Base-by-base conservation (phyloP, 2,888 invertebrate genomes). In the Pomacea canaliculata region DNA sequence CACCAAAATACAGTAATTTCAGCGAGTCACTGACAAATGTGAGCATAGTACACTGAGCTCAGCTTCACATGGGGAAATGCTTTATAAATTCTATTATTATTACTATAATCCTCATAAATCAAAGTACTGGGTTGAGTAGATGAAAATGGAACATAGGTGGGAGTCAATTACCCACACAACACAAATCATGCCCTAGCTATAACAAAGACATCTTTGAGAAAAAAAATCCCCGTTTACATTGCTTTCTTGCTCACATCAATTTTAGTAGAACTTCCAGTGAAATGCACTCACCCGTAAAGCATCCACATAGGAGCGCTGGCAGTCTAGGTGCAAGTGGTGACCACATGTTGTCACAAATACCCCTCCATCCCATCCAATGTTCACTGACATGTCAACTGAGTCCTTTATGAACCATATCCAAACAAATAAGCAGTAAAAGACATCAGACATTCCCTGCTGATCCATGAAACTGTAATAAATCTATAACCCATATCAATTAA, bases 281-380 rank as follows among this genome's bases (percentile, higher is more conserved):
- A 37, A 37, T 37, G 37, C 10, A 81, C 85, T 83, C 78, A 91
- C 92, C 85, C 94, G 93, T 80, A 98, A 93, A 59, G 97, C 95
- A 86, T 94, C 94, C 85, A 97, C 93, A 92, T 99, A 99, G 0
- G 96, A 94, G 89, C 95, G 95, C 87, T 97, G 94, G 91, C 99
- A 99, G 89, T 96, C 95, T 86, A 98, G 93, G 92, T 99, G 99
- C 78, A 99, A 93, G 91, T 97, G 96, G 92, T 99, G 99, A 0
- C 99, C 98, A 92, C 99, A 99, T 2, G 98, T 96, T 91, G 96
- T 96, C 73, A 97, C 96, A 91, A 96, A 95, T 73, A 98, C 96
- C 74, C 98, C 98, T 19, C 89, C 89, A 71, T 89, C 87, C 89
- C 89, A 89, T 27, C 90, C 89, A 73, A 89, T 87, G 77, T 86